Evolutionary conservation across 2,797 vertebrate species (phyloP), one percentile per base, ranked within the genome.

Genomic region (Poecile montanus): DNA sequence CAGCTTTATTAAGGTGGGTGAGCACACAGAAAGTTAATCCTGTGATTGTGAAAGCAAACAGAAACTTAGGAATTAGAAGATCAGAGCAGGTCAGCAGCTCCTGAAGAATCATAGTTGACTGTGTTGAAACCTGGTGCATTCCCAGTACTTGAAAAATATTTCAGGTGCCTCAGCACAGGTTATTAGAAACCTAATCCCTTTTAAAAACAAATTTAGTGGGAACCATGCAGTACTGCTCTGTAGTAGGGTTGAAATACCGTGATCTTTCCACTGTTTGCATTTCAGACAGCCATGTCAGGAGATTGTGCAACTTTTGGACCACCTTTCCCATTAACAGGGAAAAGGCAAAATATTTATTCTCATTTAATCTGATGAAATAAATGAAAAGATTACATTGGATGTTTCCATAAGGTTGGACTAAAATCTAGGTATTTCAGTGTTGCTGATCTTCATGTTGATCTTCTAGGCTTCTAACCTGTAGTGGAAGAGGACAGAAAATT

Each of bases 301-400:
- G 17, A 51, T 10, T 47, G 4, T 63, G 50, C 22, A 61, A 74
- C 36, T 83, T 91, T 30, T 63, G 25, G 26, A 80, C 23, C 19
- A 83, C 13, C 2, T 32, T 74, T 75, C 9, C 25, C 54, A 44
- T 65, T 86, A 72, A 51, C 0, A 84, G 11, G 23, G 16, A 38
- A 45, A 56, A 83, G 34, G 70, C 40, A 86, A 73, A 92, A 34
- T 79, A 50, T 80, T 94, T 89, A 91, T 87, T 95, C 11, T 67
- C 3, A 2, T 73, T 66, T 81, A 56, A 62, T 78, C 29, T 63
- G 17, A 60, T 63, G 8, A 61, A 53, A 38, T 15, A 60, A 81
- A 75, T 47, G 36, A 68, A 54, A 74, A 93, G 36, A 4, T 8
- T 29, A 63, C 4, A 21, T 0, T 18, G 48, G 30, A 70, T 56